These are phyloP conservation scores for Crotalus tigris DNA, from an alignment of 2,113 vertebrate species.

Conservation along the genomic window DNA sequence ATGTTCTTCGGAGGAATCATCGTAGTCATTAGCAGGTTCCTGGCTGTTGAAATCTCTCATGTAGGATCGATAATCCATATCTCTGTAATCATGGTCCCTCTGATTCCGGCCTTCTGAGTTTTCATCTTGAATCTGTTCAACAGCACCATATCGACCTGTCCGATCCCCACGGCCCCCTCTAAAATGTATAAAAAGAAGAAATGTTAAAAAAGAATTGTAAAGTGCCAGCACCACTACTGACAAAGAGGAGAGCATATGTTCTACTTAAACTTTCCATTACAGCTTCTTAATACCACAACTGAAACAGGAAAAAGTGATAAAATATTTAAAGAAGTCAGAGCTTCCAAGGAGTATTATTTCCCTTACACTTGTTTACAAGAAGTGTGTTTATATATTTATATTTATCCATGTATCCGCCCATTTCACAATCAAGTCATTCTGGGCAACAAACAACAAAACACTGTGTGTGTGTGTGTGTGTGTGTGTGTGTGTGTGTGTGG, in stretches of 20 bases:
- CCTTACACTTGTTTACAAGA: neutral
- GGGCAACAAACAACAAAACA: neutral
- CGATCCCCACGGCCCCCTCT: conserved; percentile 85
- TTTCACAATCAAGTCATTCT: neutral
- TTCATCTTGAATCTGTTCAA: conserved; percentile 57
- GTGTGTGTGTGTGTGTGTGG: no score
- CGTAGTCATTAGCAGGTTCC: conserved; percentile 69
- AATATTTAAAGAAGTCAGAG: neutral
- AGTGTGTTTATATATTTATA: neutral
- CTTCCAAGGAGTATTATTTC: neutral
- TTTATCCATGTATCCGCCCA: neutral
- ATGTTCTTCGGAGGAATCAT: conserved; percentile 61
- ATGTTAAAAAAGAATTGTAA: neutral
- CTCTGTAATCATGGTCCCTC: conserved; percentile 81
- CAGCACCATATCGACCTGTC: conserved; percentile 79
- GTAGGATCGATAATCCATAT: conserved; percentile 77
- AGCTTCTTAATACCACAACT: neutral
- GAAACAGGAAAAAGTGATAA: neutral
- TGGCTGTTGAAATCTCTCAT: conserved; percentile 62
- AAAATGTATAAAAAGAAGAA: neutral
- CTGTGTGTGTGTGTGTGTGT: neutral
- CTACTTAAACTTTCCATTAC: neutral
- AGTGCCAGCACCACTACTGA: neutral
- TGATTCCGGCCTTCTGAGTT: conserved; percentile 53
- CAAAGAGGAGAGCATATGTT: neutral